These are phyloP conservation scores for Anas platyrhynchos DNA, from an alignment of 2,113 vertebrate genomes.

Conservation along the genomic window DNA sequence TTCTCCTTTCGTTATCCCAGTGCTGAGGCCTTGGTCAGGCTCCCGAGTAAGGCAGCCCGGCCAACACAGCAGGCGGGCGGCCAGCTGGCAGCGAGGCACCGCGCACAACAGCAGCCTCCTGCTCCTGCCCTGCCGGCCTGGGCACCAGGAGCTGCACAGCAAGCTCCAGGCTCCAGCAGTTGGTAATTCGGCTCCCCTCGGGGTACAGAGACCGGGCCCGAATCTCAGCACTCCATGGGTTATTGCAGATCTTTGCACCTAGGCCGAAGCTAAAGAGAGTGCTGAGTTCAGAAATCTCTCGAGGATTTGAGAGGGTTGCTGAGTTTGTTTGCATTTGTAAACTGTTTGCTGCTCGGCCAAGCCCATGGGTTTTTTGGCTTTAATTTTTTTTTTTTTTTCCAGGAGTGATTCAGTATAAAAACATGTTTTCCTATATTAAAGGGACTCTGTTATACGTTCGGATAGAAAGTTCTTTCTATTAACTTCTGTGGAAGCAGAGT, in stretches of 20 bases:
- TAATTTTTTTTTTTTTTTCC: not conserved
- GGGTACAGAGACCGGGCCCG: not conserved
- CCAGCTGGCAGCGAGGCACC: slow-evolving; percentile 49
- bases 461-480: not conserved
- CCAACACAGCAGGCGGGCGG: not conserved
- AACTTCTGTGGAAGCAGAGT: not conserved
- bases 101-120: not conserved
- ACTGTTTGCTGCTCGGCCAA: not conserved
- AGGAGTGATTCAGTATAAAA: not conserved
- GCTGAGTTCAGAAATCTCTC: not conserved
- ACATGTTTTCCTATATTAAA: not conserved
- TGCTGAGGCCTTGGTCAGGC: not conserved
- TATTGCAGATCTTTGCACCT: not conserved
- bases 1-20: slow-evolving; percentile 14
- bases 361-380: not conserved
- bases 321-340: slow-evolving; percentile 33
- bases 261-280: not conserved
- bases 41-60: not conserved
- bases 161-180: not conserved
- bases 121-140: not conserved
- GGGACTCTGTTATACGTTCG: not conserved
- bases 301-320: not conserved
- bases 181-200: not conserved
- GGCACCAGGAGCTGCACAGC: not conserved
- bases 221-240: not conserved